Evolutionary conservation across 2,113 vertebrate genomes (phyloP), one percentile per base, ranked within the genome.

Genomic region (Sceloporus undulatus): DNA sequence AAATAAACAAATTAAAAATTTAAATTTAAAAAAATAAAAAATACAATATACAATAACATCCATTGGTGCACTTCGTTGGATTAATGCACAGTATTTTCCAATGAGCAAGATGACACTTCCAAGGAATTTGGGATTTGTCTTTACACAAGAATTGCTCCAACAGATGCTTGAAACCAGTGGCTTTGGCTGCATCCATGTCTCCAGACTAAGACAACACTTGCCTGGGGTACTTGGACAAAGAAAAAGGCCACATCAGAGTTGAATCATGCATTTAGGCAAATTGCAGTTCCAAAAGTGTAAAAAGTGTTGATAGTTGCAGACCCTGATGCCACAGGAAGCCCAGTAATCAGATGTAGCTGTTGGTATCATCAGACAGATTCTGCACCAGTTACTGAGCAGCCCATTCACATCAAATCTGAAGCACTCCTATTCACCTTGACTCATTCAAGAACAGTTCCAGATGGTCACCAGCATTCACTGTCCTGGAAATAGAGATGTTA

Each of bases 271-370:
- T 2, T 21, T 27, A 42, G 38, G 65, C 13, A 19, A 10, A n/a
- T 5, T 7, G n/a, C 76, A 70, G 8, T 73, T 42, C 66, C n/a
- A 25, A 34, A 4, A 9, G 38, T 13, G n/a, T 34, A n/a, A 27
- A 34, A 25, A 27, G 8, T 27, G 16, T 2, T 19, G 38, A 73
- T n/a, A 18, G 13, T 10, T 42, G 76, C 89, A n/a, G 86, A 84
- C 10, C 40, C 29, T 73, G 86, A 95, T 93, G 92, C 89, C 83
- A 85, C 89, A 88, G 85, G 94, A 94, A 93, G 96, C 96, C 95
- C 96, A 96, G 96, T 96, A 97, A 95, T 95, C 95, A 97, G 96
- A 97, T 96, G 95, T 96, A 96, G 96, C 96, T 96, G 95, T 94
- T 91, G 86, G 87, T 11, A 34, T 87, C 85, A 76, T 89, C 75